Evolutionary conservation across 1,140 invertebrate species (phyloP), one percentile per base, ranked within the genome.

Genomic region (Dinothrombium tinctorium): DNA sequence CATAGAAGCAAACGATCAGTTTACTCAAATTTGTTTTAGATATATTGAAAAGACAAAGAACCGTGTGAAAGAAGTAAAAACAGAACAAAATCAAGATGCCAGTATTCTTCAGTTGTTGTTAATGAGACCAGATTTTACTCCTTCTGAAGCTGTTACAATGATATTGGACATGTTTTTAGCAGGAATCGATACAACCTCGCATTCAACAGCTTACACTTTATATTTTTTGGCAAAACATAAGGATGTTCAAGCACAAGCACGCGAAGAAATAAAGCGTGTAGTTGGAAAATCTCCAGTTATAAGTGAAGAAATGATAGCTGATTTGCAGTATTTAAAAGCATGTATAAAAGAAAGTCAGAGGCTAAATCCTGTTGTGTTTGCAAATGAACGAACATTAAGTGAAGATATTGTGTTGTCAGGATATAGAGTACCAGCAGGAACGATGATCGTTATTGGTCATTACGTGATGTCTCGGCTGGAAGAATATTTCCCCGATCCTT

Each of bases 401-500:
- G 29, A 32, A 12, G 63, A 63, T 35, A 40, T 54, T 25, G 38
- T 51, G 8, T 45, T 65, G 9, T 33, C 28, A 19, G 48, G 48
- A 6, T 45, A 40, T 19, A 40, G 32, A n/a, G 38, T 62, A 24
- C 57, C 60, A 6, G 46, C 53, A 39, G 61, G 59, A n/a, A 56
- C 54, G 9, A 59, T 55, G 6, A 54, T 55, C 14, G 47, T 60
- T 20, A 51, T 66, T 22, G 40, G 60, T 12, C 49, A 60, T 0
- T 53, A 54, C 15, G 56, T 58, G 46, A 46, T 81, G 22, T 78
- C 82, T 53, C 63, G 71, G 35, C 64, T 74, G 50, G 58, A 64
- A 2, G 57, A 68, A 19, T 53, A 67, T 22, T 82, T 68, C 52
- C 63, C 67, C 20, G 64, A 80, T 40, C 76, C 79, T 2, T 64